Evolutionary conservation across 2,113 vertebrate species (phyloP), one percentile per base, ranked within the genome.

Genomic region (Platycercus adscitus): DNA sequence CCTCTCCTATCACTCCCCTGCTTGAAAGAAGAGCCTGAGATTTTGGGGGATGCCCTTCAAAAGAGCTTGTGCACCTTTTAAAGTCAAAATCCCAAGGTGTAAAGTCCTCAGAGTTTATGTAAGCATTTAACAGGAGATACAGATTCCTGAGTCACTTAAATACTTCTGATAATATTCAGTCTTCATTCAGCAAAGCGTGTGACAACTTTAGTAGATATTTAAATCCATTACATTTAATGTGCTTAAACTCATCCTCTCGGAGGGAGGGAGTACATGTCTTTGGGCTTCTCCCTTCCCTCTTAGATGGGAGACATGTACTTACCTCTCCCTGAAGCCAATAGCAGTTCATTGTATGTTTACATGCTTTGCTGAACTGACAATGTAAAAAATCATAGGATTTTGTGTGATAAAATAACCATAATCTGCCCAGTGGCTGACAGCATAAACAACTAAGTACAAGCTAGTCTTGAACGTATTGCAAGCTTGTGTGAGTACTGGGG

Each of bases 131-230:
- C 73, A 83, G 72, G 35, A 64, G 31, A 66, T 70, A 46, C 0
- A 73, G 82, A 64, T 71, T 70, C 72, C 82, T 6, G 17, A 93
- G 56, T 78, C 50, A 43, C 64, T 91, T 35, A 81, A 81, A 78
- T 25, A 28, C 76, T 81, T 90, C 35, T 6, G 28, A 58, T 88
- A 64, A 70, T 70, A 77, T 50, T 91, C 85, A 63, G 60, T 69
- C 89, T 80, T 56, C 64, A 78, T 96, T 91, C 89, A 90, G 79
- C 79, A 93, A 95, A 90, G 71, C 0, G 1, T 80, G n/a, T 70
- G 79, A 88, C 75, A 88, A 77, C 43, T 88, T 86, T 11, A 56
- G 88, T 24, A 53, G 72, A 33, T 84, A 69, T 77, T 96, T 94
- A 96, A 91, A 86, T 75, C 91, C 77, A 47, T 75, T 66, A 79